Percentiles rank a stretch among this genome's conserved stretches.
Evolutionary conservation across 2,888 invertebrate species (phyloP).

Genomic region (Abscondita cerata): DNA sequence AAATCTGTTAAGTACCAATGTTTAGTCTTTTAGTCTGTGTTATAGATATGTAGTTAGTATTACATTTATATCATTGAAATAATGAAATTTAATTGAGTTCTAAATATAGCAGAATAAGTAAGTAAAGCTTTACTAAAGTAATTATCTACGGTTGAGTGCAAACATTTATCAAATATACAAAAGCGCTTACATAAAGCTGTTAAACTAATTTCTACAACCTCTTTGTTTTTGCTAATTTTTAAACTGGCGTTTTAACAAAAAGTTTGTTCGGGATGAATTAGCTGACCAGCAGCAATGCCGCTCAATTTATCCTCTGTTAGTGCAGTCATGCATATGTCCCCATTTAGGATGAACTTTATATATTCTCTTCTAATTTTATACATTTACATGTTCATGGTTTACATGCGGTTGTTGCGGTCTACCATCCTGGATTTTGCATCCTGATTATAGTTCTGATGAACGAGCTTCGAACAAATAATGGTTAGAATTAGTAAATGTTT

Average conservation of each 20-base stretch:
- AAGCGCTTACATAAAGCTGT: constrained; percentile 20
- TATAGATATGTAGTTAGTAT: no score
- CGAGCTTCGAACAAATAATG: constrained; percentile 7
- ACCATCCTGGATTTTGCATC: constrained; percentile 19
- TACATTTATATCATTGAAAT: no score
- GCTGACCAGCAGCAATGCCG: constrained; percentile 35
- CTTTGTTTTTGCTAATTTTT: constrained; percentile 28
- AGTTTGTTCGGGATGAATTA: constrained; percentile 35
- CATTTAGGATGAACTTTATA: constrained; percentile 28
- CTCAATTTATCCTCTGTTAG: constrained; percentile 37
- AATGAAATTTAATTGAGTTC: no score
- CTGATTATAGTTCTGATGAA: constrained; percentile 29
- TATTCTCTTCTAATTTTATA: constrained; percentile 29
- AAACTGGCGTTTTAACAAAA: constrained; percentile 24
- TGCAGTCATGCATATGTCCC: constrained; percentile 34
- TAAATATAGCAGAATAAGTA: no score
- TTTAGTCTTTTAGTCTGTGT: no score
- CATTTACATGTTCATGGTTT: constrained; percentile 32
- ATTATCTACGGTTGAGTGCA: constrained; percentile 19
- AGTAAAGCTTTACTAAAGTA: constrained; percentile 23
- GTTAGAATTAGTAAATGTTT: constrained; percentile 12
- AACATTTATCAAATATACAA: constrained; percentile 26
- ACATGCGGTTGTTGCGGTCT: constrained; percentile 27
- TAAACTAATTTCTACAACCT: constrained; percentile 21
- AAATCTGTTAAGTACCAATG: no score